Evolutionary conservation across 1,140 invertebrate genomes (phyloP).

Genomic region (Tetragnatha versicolor): DNA sequence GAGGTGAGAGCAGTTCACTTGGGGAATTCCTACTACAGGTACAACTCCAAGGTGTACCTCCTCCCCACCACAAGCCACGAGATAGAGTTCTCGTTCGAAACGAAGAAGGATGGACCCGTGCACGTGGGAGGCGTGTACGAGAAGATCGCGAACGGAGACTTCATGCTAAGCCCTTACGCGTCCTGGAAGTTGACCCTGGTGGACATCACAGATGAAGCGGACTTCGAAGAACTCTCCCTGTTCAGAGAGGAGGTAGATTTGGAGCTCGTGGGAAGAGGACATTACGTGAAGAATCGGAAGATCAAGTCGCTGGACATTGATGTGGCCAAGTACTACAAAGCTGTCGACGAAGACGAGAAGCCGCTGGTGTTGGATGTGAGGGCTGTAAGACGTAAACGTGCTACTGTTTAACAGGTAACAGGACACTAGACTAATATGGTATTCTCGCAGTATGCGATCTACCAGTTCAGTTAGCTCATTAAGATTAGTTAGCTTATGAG

Average conservation of each 20-base stretch:
- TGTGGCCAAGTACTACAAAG: too few relatives aligned
- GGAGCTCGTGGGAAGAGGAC: neutral
- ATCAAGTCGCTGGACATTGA: too few relatives aligned
- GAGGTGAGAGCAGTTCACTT: neutral
- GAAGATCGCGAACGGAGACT: neutral
- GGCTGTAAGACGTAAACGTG: too few relatives aligned
- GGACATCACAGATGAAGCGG: neutral
- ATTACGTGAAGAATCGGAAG: too few relatives aligned
- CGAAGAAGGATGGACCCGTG: neutral
- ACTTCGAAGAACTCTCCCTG: neutral
- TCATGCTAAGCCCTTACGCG: slow-evolving; percentile 13
- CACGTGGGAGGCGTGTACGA: neutral
- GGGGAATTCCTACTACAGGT: slow-evolving; percentile 19
- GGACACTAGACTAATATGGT: too few relatives aligned
- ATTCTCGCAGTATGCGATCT: too few relatives aligned
- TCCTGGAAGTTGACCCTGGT: neutral
- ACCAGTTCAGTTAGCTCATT: too few relatives aligned
- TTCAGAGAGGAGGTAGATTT: neutral
- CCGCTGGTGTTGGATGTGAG: too few relatives aligned
- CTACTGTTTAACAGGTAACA: too few relatives aligned
- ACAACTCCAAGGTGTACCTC: neutral
- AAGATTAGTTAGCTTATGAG: too few relatives aligned
- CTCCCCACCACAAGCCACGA: neutral
- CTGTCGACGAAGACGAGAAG: too few relatives aligned
- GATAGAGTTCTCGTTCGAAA: neutral